These are phyloP conservation scores for Drosophila paracracens DNA, from an alignment of 2,888 invertebrate genomes.

Conservation along the genomic window DNA sequence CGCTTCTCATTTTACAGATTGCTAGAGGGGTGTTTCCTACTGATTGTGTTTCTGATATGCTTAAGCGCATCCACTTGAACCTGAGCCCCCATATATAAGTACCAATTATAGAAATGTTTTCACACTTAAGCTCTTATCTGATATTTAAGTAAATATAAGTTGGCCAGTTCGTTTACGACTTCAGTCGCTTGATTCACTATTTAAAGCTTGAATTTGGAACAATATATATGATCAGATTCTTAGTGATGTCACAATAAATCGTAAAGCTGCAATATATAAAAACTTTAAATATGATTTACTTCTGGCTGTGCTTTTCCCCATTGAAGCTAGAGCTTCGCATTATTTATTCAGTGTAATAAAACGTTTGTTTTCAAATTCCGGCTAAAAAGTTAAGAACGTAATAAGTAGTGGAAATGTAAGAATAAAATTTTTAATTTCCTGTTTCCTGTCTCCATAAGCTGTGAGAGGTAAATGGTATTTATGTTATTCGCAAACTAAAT, in stretches of 20 bases:
- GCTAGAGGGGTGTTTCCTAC: not conserved
- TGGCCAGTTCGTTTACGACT: too few relatives aligned
- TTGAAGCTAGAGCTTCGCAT: conserved; percentile 7
- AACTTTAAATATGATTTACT: conserved; percentile 33
- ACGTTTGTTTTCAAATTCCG: not conserved
- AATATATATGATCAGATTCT: not conserved
- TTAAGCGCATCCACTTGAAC: not conserved
- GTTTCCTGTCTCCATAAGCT: not conserved
- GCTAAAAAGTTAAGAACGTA: not conserved
- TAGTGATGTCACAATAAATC: not conserved
- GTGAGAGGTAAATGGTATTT: not conserved
- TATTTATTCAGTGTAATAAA: conserved; percentile 13
- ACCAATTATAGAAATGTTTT: not conserved
- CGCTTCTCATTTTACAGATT: not conserved
- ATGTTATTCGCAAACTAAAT: not conserved
- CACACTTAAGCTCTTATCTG: not conserved
- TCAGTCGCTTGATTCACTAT: not conserved
- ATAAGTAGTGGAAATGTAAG: not conserved
- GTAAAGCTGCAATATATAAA: not conserved
- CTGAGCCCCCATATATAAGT: not conserved
- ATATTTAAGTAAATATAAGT: not conserved
- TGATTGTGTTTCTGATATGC: not conserved
- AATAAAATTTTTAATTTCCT: not conserved
- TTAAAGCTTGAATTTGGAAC: not conserved
- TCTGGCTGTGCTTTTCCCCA: conserved; percentile 6